Evolutionary conservation across 2,888 invertebrate genomes (phyloP).

Genomic region (Callyntrura guangdongensis): DNA sequence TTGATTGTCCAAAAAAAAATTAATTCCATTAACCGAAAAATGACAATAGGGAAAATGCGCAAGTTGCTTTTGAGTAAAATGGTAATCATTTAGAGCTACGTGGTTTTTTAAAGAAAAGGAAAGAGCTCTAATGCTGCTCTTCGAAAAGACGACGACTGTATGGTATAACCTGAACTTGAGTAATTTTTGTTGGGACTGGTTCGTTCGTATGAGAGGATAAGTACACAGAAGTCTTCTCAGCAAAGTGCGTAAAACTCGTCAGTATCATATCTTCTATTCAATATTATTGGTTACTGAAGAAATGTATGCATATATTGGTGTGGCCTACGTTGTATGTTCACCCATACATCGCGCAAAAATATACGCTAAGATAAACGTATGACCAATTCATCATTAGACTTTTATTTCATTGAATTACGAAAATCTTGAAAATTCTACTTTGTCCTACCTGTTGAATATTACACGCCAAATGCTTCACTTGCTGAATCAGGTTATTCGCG

Average conservation of each 20-base stretch:
- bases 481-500: background rate
- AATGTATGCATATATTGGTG: too few species aligned
- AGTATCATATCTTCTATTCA: background rate
- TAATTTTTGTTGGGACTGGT: background rate
- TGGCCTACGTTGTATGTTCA: background rate
- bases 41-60: background rate
- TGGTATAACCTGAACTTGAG: slow-evolving; percentile 24
- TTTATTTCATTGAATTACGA: background rate
- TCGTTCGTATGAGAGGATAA: background rate
- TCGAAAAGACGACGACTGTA: slow-evolving; percentile 25
- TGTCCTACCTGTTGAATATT: slow-evolving; percentile 34
- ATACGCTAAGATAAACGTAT: background rate
- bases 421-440: slow-evolving; percentile 24
- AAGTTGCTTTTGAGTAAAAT: background rate
- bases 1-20: too few species aligned
- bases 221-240: background rate
- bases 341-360: background rate
- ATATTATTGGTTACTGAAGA: background rate
- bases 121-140: slow-evolving; percentile 33
- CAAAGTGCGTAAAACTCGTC: slow-evolving; percentile 27
- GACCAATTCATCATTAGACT: slow-evolving; percentile 30
- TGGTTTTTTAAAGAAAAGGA: too few species aligned
- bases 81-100: too few species aligned
- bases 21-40: background rate
- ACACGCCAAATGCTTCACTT: slow-evolving; percentile 33